A percentile compares a stretch with the other conserved stretches of the same genome.
These are phyloP conservation scores for Icerya purchasi DNA, from an alignment of 2,888 invertebrate species.

Conservation along the genomic window DNA sequence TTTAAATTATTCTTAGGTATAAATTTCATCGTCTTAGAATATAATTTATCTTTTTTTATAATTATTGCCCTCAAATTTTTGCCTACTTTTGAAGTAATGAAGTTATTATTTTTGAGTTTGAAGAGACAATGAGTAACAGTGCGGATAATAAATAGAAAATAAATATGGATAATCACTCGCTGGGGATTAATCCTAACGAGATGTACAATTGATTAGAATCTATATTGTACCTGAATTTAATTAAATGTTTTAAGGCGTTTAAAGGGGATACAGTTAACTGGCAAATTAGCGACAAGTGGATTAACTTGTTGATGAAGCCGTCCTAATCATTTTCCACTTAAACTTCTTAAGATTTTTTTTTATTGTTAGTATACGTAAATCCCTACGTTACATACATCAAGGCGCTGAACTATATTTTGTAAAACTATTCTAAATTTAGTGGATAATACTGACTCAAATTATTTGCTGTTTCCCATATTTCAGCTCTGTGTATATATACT, in stretches of 20 bases:
- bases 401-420: too few species aligned
- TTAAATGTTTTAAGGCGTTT: neutral
- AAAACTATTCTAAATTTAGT: too few species aligned
- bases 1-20: too few species aligned
- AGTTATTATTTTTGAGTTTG: too few species aligned
- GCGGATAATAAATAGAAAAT: neutral
- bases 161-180: neutral
- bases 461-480: neutral
- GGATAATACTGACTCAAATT: neutral
- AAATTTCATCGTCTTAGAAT: too few species aligned
- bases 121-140: neutral
- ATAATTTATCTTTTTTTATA: too few species aligned
- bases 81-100: too few species aligned
- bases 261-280: neutral
- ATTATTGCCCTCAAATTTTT: too few species aligned
- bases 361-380: neutral
- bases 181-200: neutral
- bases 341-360: neutral
- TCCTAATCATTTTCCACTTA: neutral
- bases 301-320: neutral
- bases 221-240: neutral
- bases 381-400: neutral
- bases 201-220: neutral
- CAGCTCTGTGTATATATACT: neutral
- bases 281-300: neutral